Conservation (phyloP, 1,140 invertebrate genomes). For the Chlorops oryzae region DNA sequence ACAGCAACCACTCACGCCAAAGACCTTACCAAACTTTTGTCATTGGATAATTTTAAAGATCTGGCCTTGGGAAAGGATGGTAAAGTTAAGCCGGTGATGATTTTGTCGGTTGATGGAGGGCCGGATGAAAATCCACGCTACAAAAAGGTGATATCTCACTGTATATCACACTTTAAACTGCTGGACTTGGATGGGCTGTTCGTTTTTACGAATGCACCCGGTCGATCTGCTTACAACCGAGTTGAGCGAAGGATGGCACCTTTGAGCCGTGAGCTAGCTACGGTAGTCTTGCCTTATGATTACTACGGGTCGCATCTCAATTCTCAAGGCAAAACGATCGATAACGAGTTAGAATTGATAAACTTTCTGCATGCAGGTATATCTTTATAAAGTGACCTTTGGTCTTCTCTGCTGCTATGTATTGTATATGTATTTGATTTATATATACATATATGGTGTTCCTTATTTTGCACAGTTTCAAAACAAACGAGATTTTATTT, state of each 20-base stretch:
- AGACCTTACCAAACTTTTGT: background rate
- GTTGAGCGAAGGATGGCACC: slow-evolving; percentile 34
- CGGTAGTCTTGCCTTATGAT: slow-evolving; percentile 31
- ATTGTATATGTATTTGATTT: too few species aligned
- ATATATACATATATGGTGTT: too few species aligned
- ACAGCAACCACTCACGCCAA: background rate
- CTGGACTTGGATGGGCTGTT: slow-evolving; percentile 47
- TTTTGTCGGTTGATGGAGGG: too few species aligned
- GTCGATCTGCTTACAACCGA: slow-evolving; percentile 28
- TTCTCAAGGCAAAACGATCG: slow-evolving; percentile 33
- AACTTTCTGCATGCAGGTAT: slow-evolving; percentile 24
- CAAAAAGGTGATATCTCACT: too few species aligned
- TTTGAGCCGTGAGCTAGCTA: slow-evolving; percentile 28
- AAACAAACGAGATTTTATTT: too few species aligned
- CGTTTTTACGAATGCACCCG: too few species aligned
- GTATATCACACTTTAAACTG: too few species aligned
- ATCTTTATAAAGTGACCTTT: too few species aligned
- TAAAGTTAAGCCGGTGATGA: background rate
- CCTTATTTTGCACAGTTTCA: too few species aligned
- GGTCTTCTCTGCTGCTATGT: background rate
- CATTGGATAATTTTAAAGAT: background rate
- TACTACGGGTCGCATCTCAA: slow-evolving; percentile 35
- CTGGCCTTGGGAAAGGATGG: background rate
- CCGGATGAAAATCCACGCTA: too few species aligned
- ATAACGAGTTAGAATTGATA: slow-evolving; percentile 36